A percentile compares a stretch with the other conserved stretches of the same genome.
Evolutionary conservation across 1,140 invertebrate species (phyloP).

Genomic region (Harlomillsia oculata): DNA sequence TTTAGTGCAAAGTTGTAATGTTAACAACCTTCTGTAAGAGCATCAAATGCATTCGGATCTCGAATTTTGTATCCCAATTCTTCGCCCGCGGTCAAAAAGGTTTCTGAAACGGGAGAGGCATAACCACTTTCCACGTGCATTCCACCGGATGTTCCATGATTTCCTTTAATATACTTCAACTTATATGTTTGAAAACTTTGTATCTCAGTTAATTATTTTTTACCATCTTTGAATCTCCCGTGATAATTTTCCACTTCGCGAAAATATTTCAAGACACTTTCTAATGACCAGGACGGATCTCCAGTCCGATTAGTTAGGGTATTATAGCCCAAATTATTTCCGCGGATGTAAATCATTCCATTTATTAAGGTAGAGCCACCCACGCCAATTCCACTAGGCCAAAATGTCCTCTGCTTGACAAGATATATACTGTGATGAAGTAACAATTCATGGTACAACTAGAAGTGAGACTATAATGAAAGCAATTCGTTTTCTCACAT

Average conservation of each 20-base stretch:
- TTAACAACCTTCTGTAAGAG: conserved; percentile 17
- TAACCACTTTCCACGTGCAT: not conserved
- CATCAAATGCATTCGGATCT: conserved; percentile 14
- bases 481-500: not conserved
- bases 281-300: too few species aligned
- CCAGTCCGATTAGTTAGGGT: too few species aligned
- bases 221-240: too few species aligned
- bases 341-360: conserved; percentile 58
- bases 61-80: conserved; percentile 14
- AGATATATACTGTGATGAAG: not conserved
- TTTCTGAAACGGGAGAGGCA: not conserved
- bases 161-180: not conserved
- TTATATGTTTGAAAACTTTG: too few species aligned
- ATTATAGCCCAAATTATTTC: conserved; percentile 35
- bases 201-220: too few species aligned
- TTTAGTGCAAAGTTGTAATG: too few species aligned
- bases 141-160: conserved; percentile 10
- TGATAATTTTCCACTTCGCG: not conserved
- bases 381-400: conserved; percentile 41
- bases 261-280: not conserved
- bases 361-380: conserved; percentile 53
- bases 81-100: conserved; percentile 6
- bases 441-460: too few species aligned
- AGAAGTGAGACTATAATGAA: too few species aligned
- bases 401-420: conserved; percentile 17